Conservation (phyloP, 2,113 vertebrate genomes). For the Syngnathoides biaculeatus region DNA sequence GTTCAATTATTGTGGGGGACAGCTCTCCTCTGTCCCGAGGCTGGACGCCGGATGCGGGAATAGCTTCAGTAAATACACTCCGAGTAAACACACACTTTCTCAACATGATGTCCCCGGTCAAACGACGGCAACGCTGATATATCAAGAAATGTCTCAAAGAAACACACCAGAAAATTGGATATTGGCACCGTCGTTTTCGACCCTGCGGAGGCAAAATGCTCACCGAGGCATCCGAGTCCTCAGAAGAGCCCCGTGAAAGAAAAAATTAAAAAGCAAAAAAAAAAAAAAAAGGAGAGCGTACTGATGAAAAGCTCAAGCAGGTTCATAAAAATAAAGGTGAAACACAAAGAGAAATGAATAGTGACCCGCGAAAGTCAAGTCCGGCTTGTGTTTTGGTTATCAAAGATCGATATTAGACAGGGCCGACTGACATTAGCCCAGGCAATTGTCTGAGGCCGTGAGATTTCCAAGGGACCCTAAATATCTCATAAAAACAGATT, state of each 20-base stretch:
- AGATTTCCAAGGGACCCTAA: background rate
- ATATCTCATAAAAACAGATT: background rate
- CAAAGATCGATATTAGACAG: background rate
- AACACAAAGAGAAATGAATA: conserved; percentile 58
- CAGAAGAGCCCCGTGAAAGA: background rate
- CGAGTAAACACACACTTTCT: conserved; percentile 33
- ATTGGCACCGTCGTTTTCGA: conserved; percentile 64
- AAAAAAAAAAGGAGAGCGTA: background rate
- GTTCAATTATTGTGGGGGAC: conserved; percentile 65
- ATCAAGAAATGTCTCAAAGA: conserved; percentile 63
- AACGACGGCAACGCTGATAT: conserved; percentile 56
- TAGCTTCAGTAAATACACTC: conserved; percentile 48
- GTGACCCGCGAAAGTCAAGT: conserved; percentile 39
- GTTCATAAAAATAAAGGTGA: conserved; percentile 46
- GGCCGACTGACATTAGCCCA: background rate
- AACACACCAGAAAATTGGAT: conserved; percentile 61
- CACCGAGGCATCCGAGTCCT: conserved; percentile 41
- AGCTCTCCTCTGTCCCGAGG: conserved; percentile 63
- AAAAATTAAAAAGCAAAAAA: conserved; percentile 30
- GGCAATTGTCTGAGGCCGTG: background rate
- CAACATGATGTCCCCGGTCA: conserved; percentile 67
- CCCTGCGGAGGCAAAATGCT: conserved; percentile 43
- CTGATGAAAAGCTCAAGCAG: conserved; percentile 8
- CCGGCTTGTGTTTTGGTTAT: conserved; percentile 5
- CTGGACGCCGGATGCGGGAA: conserved; percentile 50